Percentiles rank a stretch among this genome's conserved stretches.
These are phyloP conservation scores for Ficedula albicollis DNA, from an alignment of 2,797 vertebrate genomes.

Conservation along the genomic window DNA sequence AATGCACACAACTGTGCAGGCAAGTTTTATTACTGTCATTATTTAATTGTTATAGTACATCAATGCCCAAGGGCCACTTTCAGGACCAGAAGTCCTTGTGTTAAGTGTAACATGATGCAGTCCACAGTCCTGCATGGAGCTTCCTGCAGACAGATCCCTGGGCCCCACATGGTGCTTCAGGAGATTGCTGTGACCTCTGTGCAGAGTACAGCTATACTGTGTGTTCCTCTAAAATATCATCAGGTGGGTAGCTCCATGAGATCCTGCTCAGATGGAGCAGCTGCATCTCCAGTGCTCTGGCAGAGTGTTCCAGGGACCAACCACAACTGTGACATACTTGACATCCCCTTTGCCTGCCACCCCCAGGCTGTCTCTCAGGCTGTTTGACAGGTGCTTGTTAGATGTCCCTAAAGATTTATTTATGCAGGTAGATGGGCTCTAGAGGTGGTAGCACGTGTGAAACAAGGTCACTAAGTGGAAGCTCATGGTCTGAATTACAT, in stretches of 20 bases:
- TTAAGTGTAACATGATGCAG: background rate
- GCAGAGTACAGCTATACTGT: background rate
- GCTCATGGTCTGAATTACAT: background rate
- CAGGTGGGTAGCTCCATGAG: rapidly evolving
- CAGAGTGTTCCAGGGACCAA: background rate
- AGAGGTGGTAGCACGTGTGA: background rate
- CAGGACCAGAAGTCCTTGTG: background rate
- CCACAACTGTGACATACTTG: background rate
- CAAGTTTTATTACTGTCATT: background rate
- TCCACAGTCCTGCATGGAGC: background rate
- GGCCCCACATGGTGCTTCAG: background rate
- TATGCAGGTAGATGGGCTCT: background rate
- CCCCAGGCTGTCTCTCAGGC: background rate
- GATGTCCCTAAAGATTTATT: background rate
- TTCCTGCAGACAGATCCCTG: background rate
- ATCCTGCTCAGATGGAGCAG: background rate
- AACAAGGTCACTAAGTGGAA: background rate
- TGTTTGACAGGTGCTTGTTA: background rate
- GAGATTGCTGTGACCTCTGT: background rate
- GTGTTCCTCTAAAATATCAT: background rate
- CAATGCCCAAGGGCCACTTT: background rate
- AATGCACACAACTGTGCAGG: background rate
- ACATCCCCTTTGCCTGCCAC: background rate
- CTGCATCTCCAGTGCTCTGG: background rate
- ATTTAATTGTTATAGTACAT: background rate